Conservation (phyloP, 2,797 vertebrate genomes). For the Echiichthys vipera region DNA sequence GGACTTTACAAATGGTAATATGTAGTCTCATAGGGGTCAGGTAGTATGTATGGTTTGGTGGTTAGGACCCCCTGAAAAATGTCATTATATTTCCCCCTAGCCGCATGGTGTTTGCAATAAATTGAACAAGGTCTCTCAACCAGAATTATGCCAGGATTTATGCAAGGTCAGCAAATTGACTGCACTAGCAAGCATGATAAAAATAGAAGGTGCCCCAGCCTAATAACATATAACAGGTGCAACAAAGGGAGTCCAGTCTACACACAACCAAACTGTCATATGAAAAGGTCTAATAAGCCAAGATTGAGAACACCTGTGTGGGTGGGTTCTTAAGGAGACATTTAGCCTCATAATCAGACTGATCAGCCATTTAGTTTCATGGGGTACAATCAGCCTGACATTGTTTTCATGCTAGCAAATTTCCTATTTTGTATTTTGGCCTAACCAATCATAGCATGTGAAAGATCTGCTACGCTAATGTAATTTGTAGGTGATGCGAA, state of each 20-base stretch:
- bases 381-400: background rate
- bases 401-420: background rate
- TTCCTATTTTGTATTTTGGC: background rate
- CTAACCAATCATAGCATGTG: too few species aligned
- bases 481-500: background rate
- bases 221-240: slow-evolving; percentile 23
- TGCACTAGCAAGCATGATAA: background rate
- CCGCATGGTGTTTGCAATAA: slow-evolving; percentile 1
- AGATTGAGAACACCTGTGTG: slow-evolving; percentile 17
- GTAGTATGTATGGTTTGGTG: background rate
- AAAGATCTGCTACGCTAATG: background rate
- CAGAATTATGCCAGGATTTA: slow-evolving; percentile 2
- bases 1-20: background rate
- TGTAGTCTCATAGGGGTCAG: slow-evolving; percentile 1
- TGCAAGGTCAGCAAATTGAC: background rate
- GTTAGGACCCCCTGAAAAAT: slow-evolving; percentile 4
- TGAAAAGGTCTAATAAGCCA: slow-evolving; percentile 1
- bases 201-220: background rate
- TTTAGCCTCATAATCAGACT: background rate
- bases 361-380: background rate
- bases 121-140: background rate
- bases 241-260: background rate
- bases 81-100: background rate
- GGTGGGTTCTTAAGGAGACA: background rate
- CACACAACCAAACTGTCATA: background rate